Evolutionary conservation across 1,140 invertebrate species (phyloP), one percentile per base, ranked within the genome.

Genomic region (Eufriesea mexicana): DNA sequence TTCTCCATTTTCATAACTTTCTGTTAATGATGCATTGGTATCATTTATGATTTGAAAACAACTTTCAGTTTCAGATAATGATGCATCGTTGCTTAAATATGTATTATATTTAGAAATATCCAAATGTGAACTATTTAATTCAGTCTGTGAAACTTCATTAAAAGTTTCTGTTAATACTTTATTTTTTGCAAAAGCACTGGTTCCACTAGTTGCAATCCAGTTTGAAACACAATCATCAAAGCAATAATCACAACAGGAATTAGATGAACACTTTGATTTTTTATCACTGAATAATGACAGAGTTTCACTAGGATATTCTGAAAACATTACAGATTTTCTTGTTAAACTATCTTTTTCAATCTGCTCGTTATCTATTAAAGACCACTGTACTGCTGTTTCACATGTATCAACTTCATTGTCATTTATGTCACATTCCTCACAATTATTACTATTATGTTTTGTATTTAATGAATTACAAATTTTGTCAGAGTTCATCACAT

Each of bases 361-460:
- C 5, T 28, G n/a, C 47, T 81, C n/a, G 16, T 25, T n/a, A 0
- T 59, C 28, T n/a, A 16, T 25, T 18, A 35, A 18, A 8, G 54
- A 16, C 5, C 35, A 35, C 12, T 72, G n/a, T 23, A 9, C 0
- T 20, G 28, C 45, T 72, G 45, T n/a, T 2, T 79, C 35, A 25
- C 8, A n/a, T 51, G 35, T 62, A 59, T 71, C 42, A 66, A 71
- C 12, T 67, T 68, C 12, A 28, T 86, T 84, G 6, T 14, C 28
- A 76, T 84, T 84, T n/a, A 61, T n/a, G 9, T 84, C 55, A 20
- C 18, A 10, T 25, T 51, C 35, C 20, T 71, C 45, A 23, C 25
- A 16, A 55, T 42, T 61, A 8, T n/a, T 35, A 64, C 9, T 35
- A 9, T 86, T 55, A 16, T 57, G 23, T 18, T 51, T 72, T 7